phyloP scores from a whole-genome alignment of 2,888 invertebrate genomes.

The Metallyticus violacea region DNA sequence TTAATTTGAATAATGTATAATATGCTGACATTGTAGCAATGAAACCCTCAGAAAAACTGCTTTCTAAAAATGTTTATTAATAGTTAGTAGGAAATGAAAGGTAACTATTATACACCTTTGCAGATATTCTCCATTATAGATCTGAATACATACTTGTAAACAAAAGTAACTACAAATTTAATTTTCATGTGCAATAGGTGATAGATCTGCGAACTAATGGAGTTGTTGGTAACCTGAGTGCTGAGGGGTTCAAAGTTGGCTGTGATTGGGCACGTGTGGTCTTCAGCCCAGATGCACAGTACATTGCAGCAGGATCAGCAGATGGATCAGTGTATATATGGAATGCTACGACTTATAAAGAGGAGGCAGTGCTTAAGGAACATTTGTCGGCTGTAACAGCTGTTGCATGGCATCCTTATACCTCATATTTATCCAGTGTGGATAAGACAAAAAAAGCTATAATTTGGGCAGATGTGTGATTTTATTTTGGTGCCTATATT shows the following conservation, averaged over 20 bases:
- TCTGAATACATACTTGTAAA: too few species aligned
- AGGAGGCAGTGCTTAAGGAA: conserved; percentile 77
- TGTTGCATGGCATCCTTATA: conserved; percentile 85
- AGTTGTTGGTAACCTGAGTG: conserved; percentile 56
- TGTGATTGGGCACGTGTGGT: conserved; percentile 92
- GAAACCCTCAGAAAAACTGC: too few species aligned
- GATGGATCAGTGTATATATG: conserved; percentile 92
- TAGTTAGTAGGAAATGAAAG: too few species aligned
- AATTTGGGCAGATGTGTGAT: conserved; percentile 71
- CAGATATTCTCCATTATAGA: too few species aligned
- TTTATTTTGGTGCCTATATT: neutral
- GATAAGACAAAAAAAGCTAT: conserved; percentile 79
- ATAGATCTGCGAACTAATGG: conserved; percentile 13
- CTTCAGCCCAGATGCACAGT: conserved; percentile 87
- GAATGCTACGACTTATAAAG: conserved; percentile 73
- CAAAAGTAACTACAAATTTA: neutral
- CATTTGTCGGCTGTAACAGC: conserved; percentile 82
- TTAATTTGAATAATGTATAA: too few species aligned
- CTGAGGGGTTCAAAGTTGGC: conserved; percentile 92
- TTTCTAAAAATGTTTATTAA: too few species aligned
- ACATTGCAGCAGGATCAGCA: conserved; percentile 86
- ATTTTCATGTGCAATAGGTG: neutral
- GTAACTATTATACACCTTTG: too few species aligned
- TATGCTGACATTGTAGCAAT: too few species aligned
- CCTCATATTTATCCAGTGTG: conserved; percentile 74